Conservation (phyloP, 1,140 invertebrate species). For the Drosophila novamexicana region DNA sequence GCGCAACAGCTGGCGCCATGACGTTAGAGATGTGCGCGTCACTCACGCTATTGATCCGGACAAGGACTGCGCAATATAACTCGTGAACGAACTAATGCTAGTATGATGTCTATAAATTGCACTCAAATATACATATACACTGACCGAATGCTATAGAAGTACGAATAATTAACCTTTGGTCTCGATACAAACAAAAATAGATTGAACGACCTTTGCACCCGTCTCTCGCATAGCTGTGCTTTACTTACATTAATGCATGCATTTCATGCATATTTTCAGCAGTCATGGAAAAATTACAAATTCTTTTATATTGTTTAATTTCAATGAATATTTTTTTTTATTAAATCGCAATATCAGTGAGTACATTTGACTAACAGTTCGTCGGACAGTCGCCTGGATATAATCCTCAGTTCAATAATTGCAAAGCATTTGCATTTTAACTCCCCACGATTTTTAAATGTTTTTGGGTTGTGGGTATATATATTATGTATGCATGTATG, state of each 20-base stretch:
- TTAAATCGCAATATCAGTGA: constrained; percentile 79
- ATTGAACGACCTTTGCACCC: not conserved
- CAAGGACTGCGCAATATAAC: constrained; percentile 24
- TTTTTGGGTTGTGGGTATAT: constrained; percentile 10
- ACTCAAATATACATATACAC: not conserved
- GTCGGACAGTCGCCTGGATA: constrained; percentile 62
- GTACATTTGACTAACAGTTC: constrained; percentile 75
- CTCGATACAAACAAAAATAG: too few species aligned
- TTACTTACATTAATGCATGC: not conserved
- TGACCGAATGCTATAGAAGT: not conserved
- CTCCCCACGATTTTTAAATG: constrained; percentile 14
- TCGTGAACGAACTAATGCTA: not conserved
- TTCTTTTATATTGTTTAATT: constrained; percentile 27
- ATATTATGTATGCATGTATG: not conserved
- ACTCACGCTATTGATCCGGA: constrained; percentile 3
- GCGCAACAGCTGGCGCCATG: constrained; percentile 31
- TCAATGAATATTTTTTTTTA: constrained; percentile 68
- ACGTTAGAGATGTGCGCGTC: constrained; percentile 22
- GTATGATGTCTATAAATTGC: not conserved
- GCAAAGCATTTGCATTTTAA: constrained; percentile 45
- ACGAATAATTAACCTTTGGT: too few species aligned
- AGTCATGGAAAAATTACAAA: not conserved
- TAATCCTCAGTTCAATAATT: constrained; percentile 65
- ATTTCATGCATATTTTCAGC: not conserved
- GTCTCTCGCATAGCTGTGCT: not conserved